Percentiles rank a stretch among this genome's conserved stretches.
Conservation (phyloP, 2,797 vertebrate species). For the Scolopax rusticola region DNA sequence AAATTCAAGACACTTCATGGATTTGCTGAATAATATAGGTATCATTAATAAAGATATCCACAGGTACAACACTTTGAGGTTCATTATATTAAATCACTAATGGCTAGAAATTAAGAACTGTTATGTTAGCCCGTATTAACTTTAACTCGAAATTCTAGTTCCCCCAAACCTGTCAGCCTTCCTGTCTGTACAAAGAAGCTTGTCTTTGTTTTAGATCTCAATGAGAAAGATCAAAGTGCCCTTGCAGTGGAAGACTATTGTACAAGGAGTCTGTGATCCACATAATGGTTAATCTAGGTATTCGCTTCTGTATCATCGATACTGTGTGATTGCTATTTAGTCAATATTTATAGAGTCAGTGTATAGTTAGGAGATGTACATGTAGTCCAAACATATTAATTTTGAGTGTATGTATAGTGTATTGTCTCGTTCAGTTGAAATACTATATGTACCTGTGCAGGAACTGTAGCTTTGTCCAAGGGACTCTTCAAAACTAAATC, state of each 20-base stretch:
- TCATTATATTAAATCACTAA: neutral
- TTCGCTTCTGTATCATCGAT: neutral
- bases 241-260: neutral
- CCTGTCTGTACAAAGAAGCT: neutral
- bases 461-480: neutral
- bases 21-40: neutral
- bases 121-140: neutral
- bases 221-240: neutral
- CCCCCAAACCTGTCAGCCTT: neutral
- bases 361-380: neutral
- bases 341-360: neutral
- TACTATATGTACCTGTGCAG: neutral
- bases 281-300: neutral
- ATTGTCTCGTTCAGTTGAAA: neutral
- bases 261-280: neutral
- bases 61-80: neutral
- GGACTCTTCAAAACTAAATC: neutral
- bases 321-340: neutral
- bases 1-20: neutral
- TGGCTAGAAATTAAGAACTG: neutral
- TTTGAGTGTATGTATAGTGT: neutral
- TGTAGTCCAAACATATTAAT: neutral
- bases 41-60: neutral
- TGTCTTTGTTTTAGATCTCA: neutral
- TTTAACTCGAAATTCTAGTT: neutral